phyloP scores from a whole-genome alignment of 2,113 vertebrate species.

The Macquaria ambigua region DNA sequence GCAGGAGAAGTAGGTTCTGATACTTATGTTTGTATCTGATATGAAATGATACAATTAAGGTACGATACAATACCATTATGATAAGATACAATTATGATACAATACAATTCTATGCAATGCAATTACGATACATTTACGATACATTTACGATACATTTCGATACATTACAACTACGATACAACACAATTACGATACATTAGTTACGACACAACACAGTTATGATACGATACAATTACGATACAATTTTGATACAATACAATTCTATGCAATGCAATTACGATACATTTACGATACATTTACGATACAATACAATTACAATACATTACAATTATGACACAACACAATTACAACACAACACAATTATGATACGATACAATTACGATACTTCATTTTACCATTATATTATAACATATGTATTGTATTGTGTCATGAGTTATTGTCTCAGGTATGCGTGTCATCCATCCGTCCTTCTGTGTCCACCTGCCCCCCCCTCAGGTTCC shows the following conservation, averaged over 20 bases:
- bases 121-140: not conserved
- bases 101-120: not conserved
- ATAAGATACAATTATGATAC: not conserved
- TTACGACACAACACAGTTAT: not conserved
- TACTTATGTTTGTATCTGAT: not conserved
- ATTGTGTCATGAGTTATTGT: not conserved
- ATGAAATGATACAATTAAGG: not conserved
- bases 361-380: not conserved
- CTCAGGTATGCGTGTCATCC: not conserved
- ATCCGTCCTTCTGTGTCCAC: not conserved
- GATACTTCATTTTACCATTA: not conserved
- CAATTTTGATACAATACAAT: not conserved
- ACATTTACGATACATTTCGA: not conserved
- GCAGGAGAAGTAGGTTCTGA: slow-evolving; percentile 79
- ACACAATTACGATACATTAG: not conserved
- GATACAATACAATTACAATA: not conserved
- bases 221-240: not conserved
- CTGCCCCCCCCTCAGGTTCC: slow-evolving; percentile 72
- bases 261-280: not conserved
- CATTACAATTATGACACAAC: not conserved
- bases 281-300: no score
- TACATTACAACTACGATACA: no score
- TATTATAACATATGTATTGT: not conserved
- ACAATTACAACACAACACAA: not conserved
- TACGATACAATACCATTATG: not conserved